These are phyloP conservation scores for Meloidogyne floridensis DNA, from an alignment of 1,140 invertebrate species.

Conservation along the genomic window DNA sequence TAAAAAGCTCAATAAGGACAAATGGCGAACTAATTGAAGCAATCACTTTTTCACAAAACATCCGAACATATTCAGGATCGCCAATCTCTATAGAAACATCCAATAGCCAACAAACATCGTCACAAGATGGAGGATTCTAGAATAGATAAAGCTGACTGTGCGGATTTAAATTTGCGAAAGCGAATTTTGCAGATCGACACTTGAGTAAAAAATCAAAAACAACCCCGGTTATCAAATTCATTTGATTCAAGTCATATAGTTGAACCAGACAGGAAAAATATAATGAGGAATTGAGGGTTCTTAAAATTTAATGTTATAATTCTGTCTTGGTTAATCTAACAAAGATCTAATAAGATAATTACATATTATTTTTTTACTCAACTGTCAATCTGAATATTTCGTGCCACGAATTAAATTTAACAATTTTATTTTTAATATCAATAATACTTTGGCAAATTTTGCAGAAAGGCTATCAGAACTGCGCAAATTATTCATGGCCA, in stretches of 20 bases:
- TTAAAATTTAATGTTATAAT: too few species aligned
- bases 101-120: constrained; percentile 46
- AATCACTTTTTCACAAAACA: constrained; percentile 42
- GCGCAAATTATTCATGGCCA: constrained; percentile 45
- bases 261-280: too few species aligned
- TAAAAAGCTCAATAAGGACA: constrained; percentile 37
- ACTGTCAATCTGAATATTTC: too few species aligned
- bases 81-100: constrained; percentile 43
- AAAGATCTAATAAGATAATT: too few species aligned
- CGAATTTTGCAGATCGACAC: too few species aligned
- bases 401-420: background rate
- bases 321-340: too few species aligned
- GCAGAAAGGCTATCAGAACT: constrained; percentile 38
- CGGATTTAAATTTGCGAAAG: too few species aligned
- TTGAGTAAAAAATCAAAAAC: too few species aligned
- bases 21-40: constrained; percentile 40
- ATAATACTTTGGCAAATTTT: constrained; percentile 43
- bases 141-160: background rate
- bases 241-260: too few species aligned
- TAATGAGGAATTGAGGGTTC: too few species aligned
- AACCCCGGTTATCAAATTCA: too few species aligned
- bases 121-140: constrained; percentile 38
- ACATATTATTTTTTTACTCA: too few species aligned
- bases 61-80: constrained; percentile 31
- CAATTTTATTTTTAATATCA: background rate